These are phyloP conservation scores for Pangasius macronema DNA, from an alignment of 2,797 vertebrate genomes.

Conservation along the genomic window DNA sequence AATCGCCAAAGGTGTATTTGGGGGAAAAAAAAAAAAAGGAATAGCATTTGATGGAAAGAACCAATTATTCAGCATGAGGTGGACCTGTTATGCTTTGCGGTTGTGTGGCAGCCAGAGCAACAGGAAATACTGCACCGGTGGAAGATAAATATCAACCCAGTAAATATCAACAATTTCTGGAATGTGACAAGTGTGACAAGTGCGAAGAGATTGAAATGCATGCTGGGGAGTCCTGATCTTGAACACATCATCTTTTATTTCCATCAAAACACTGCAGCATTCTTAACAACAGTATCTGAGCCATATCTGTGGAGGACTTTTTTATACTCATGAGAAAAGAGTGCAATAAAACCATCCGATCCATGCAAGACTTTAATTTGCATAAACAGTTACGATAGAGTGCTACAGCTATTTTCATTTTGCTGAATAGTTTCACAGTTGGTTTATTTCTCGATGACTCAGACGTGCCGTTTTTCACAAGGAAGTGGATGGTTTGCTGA, in stretches of 20 bases:
- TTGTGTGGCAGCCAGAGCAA: background rate
- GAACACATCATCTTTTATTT: background rate
- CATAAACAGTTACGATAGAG: background rate
- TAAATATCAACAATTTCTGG: too few species aligned
- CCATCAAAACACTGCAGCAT: background rate
- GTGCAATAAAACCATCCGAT: background rate
- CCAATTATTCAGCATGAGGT: background rate
- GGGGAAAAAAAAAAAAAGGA: too few species aligned
- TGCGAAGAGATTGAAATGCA: too few species aligned
- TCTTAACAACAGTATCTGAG: background rate
- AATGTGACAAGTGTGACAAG: too few species aligned
- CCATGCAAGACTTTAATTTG: background rate
- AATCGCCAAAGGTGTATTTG: background rate
- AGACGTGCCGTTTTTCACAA: background rate
- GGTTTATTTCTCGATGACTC: background rate
- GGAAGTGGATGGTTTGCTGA: background rate
- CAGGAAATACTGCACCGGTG: background rate
- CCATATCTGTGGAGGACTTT: background rate
- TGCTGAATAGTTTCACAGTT: background rate
- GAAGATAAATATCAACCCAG: too few species aligned
- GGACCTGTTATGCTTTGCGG: background rate
- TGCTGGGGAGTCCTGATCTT: background rate
- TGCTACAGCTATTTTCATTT: background rate
- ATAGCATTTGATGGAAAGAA: too few species aligned
- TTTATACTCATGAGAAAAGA: background rate